Conservation (phyloP, 2,888 invertebrate genomes). For the Hoplodrina blanda region DNA sequence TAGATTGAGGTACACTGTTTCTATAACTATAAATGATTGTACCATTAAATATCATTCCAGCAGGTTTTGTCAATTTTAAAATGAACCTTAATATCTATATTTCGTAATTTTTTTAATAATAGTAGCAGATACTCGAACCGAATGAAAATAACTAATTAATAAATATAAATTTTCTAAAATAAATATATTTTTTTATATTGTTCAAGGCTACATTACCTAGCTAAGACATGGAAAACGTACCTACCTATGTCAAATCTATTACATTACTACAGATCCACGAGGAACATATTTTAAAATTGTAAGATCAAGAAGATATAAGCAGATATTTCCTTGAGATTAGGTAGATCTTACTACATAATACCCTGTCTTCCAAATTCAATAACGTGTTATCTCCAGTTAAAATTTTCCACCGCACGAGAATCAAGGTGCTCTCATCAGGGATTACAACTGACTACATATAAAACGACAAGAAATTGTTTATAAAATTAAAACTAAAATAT, state of each 20-base stretch:
- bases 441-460: constrained; percentile 10
- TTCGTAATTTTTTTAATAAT: too few relatives aligned
- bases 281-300: constrained; percentile 10
- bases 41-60: too few relatives aligned
- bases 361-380: not conserved
- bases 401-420: constrained; percentile 2
- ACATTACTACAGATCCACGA: not conserved
- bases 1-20: not conserved
- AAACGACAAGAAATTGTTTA: not conserved
- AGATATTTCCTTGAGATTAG: constrained; percentile 11
- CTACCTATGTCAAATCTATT: not conserved
- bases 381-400: not conserved
- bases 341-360: not conserved
- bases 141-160: too few relatives aligned
- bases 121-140: too few relatives aligned
- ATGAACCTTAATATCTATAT: too few relatives aligned
- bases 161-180: too few relatives aligned
- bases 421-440: constrained; percentile 21
- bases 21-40: too few relatives aligned
- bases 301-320: constrained; percentile 12
- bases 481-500: not conserved
- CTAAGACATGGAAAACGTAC: not conserved
- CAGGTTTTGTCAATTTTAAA: too few relatives aligned
- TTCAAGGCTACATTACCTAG: not conserved
- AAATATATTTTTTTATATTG: too few relatives aligned